Evolutionary conservation across 2,113 vertebrate species (phyloP).

Genomic region (Lampris incognitus): DNA sequence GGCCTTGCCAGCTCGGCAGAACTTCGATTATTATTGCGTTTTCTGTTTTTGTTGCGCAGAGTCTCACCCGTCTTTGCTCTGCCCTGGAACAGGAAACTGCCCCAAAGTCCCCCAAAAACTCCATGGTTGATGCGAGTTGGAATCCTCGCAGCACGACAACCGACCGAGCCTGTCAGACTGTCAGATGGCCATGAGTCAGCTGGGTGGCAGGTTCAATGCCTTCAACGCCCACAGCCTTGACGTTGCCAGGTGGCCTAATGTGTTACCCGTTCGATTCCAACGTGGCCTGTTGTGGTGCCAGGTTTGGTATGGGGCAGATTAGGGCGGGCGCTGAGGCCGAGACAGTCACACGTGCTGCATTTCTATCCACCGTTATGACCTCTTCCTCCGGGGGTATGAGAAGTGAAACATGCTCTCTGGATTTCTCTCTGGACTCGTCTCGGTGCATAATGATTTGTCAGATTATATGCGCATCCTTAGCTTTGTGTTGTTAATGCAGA

Average conservation of each 20-base stretch:
- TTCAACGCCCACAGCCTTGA: constrained; percentile 12
- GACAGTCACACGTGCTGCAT: not conserved
- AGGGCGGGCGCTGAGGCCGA: not conserved
- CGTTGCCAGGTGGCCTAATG: constrained; percentile 25
- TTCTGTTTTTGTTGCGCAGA: not conserved
- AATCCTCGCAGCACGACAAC: not conserved
- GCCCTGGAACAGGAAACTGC: constrained; percentile 34
- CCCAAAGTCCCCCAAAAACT: constrained; percentile 16
- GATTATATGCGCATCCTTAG: constrained; percentile 14
- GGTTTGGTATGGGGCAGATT: not conserved
- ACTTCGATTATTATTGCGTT: not conserved
- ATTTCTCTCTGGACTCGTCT: constrained; percentile 10
- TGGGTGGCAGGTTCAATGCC: not conserved
- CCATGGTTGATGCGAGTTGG: constrained; percentile 11
- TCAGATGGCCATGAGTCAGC: not conserved
- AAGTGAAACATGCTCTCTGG: too few species aligned
- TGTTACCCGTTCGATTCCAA: constrained; percentile 36
- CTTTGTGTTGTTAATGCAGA: too few species aligned
- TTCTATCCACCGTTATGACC: not conserved
- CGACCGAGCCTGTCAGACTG: not conserved
- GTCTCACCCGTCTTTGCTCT: constrained; percentile 33
- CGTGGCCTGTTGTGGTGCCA: not conserved
- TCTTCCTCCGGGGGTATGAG: too few species aligned
- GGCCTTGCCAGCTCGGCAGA: too few species aligned
- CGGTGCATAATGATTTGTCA: constrained; percentile 13